Evolutionary conservation across 2,113 vertebrate species (phyloP).

Genomic region (Platysteira castanea): DNA sequence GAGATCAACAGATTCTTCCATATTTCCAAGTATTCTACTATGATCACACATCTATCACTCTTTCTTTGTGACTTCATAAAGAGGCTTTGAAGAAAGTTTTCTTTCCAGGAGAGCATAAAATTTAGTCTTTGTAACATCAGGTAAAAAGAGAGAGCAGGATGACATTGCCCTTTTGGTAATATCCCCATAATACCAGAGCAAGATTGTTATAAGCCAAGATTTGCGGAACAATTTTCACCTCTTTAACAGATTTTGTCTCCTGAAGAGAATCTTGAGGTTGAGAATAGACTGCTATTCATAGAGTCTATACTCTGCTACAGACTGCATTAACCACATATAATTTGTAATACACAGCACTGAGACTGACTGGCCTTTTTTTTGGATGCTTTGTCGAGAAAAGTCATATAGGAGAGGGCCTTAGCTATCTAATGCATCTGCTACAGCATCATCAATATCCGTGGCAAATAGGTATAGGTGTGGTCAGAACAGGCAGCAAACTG

Average conservation of each 20-base stretch:
- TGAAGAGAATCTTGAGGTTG: neutral
- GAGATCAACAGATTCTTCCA: neutral
- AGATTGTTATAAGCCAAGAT: neutral
- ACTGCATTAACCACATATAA: neutral
- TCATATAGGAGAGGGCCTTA: neutral
- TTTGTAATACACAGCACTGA: neutral
- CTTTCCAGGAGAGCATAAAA: neutral
- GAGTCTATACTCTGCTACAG: neutral
- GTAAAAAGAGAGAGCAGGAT: neutral
- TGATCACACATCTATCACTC: neutral
- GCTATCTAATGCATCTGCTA: neutral
- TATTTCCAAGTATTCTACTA: neutral
- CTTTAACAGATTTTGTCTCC: neutral
- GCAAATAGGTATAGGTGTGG: neutral
- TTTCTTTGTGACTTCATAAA: neutral
- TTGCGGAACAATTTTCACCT: neutral
- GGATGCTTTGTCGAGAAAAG: neutral
- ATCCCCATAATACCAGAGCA: neutral
- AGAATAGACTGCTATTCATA: neutral
- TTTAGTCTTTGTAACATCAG: neutral
- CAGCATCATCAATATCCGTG: neutral
- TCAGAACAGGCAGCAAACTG: neutral
- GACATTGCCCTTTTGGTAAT: neutral
- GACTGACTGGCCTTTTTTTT: neutral
- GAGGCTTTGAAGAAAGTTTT: neutral